Base-by-base conservation (phyloP, 2,797 vertebrate species). In the Anguilla marmorata region DNA sequence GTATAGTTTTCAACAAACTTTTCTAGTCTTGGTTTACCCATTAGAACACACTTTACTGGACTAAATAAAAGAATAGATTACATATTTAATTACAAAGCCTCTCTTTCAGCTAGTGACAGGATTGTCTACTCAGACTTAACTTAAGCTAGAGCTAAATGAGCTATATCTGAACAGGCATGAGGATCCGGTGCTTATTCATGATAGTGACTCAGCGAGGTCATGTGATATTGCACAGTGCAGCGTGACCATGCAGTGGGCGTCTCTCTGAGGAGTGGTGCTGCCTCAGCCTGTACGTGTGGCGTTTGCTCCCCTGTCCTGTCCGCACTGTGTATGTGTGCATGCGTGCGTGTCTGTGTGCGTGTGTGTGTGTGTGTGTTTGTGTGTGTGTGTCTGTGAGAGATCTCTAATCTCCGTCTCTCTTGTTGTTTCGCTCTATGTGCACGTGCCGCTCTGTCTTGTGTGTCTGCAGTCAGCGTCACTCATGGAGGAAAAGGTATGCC, bases 401-500 rank as follows among this genome's bases (percentile, higher is more conserved):
- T 86, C 50, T 89, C 86, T 86, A 87, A 86, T 85, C 52, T 74
- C 41, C 89, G 82, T 89, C 86, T 86, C 45, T 86, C 54, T 21
- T 72, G 86, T 41, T 87, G 60, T 93, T 94, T 95, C 95, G 96
- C 96, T 95, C 95, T 94, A 92, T 95, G 96, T 97, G 96, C 96
- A 90, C 92, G 93, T 89, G 89, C 96, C 94, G 93, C 96, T 96
- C 92, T 96, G 94, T 97, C 93, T 97, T 93, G 30, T 85, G 76
- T 85, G 72, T 96, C 94, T 92, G 92, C 97, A 99, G 98, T 97
- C 97, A 98, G 95, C 98, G 97, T 93, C 97, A 98, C 96, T 96
- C 97, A 83, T 98, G 98, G 98, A 99, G 97, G 96, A 99, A 97
- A 97, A 99, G 98, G 98, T 99, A 99, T 82, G 30, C 19, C 9